Evolutionary conservation across 2,888 invertebrate species (phyloP).

Genomic region (Lithophane semibrunnea): DNA sequence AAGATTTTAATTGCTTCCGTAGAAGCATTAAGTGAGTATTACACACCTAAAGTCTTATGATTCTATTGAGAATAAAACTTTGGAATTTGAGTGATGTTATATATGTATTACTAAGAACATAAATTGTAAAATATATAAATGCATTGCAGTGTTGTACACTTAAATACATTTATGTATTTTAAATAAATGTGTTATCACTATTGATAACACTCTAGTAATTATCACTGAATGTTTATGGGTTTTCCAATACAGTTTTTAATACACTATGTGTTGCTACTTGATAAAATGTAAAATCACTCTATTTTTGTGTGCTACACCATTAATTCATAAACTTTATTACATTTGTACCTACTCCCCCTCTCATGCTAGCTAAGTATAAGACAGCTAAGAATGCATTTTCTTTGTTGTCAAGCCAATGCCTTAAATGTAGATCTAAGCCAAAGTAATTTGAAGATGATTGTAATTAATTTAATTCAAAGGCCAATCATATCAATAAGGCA

Average conservation of each 20-base stretch:
- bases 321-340: not conserved
- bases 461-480: not conserved
- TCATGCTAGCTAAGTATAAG: not conserved
- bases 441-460: not conserved
- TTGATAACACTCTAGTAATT: not conserved
- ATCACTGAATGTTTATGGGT: not conserved
- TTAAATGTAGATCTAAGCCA: too few relatives aligned
- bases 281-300: slow-evolving; percentile 7
- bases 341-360: too few relatives aligned
- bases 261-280: slow-evolving; percentile 1
- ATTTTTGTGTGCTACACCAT: not conserved
- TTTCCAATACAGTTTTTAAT: not conserved
- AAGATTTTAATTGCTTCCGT: not conserved
- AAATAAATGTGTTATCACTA: not conserved
- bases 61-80: too few relatives aligned
- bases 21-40: not conserved
- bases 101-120: not conserved
- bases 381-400: not conserved
- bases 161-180: not conserved
- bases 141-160: not conserved
- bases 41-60: too few relatives aligned
- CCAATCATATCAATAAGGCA: too few relatives aligned
- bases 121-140: not conserved
- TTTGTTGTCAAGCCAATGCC: not conserved
- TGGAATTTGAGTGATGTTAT: not conserved